Percentiles rank a stretch among this genome's conserved stretches.
These are phyloP conservation scores for Condylura cristata DNA, from an alignment of 2,113 vertebrate genomes.

Conservation along the genomic window DNA sequence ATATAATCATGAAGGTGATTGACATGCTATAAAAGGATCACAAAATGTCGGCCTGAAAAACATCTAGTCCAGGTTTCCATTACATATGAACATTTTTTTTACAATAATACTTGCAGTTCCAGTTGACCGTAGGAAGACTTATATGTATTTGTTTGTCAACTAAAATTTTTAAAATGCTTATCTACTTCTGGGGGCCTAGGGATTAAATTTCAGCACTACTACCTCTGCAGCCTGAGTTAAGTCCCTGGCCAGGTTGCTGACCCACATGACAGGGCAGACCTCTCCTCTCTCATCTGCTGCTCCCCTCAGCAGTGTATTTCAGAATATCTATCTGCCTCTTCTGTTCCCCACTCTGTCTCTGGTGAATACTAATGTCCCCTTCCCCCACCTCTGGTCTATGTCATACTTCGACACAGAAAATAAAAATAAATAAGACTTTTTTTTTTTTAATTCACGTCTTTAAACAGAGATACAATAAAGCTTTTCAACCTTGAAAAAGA, in stretches of 20 bases:
- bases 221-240: no score
- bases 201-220: no score
- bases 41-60: not conserved
- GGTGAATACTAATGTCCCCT: no score
- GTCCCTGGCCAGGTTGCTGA: no score
- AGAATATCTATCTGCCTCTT: no score
- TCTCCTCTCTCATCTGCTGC: no score
- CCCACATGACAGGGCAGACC: no score
- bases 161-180: constrained; percentile 27
- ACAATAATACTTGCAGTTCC: not conserved
- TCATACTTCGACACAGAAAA: no score
- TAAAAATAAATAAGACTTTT: no score
- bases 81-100: not conserved
- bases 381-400: no score
- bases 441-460: not conserved
- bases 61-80: not conserved
- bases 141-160: not conserved
- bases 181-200: not conserved
- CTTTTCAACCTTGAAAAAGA: not conserved
- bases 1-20: not conserved
- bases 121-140: not conserved
- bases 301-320: no score
- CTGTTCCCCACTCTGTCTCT: no score
- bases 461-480: not conserved
- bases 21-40: not conserved